Evolutionary conservation across 2,113 vertebrate species (phyloP).

Genomic region (Daubentonia madagascariensis): DNA sequence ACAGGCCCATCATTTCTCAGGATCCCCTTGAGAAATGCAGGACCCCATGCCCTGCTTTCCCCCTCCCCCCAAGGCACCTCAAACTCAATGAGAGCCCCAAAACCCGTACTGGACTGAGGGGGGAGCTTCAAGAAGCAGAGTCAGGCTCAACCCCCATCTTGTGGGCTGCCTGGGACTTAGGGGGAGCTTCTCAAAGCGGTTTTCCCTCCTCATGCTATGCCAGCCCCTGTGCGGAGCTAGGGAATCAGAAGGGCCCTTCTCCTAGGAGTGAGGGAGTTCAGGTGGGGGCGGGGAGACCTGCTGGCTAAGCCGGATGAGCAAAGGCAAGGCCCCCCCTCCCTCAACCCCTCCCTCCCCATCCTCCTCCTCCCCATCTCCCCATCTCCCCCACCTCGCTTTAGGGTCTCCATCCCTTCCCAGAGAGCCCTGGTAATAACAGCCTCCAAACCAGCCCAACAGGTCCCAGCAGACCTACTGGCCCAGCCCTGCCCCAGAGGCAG

Average conservation of each 20-base stretch:
- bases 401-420: conserved; percentile 9
- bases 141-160: not conserved
- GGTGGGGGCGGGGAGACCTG: too few relatives aligned
- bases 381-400: not conserved
- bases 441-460: conserved; percentile 69
- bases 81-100: not conserved
- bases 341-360: not conserved
- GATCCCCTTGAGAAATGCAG: not conserved
- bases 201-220: too few relatives aligned
- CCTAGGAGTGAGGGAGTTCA: accelerated
- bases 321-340: not conserved
- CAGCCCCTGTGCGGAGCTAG: not conserved
- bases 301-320: not conserved
- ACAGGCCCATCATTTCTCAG: not conserved
- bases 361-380: not conserved
- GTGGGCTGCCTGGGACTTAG: not conserved
- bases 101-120: not conserved
- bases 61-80: not conserved
- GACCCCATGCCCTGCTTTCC: not conserved
- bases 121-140: not conserved
- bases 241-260: not conserved
- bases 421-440: conserved; percentile 41
- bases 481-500: conserved; percentile 54
- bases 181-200: not conserved
- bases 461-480: conserved; percentile 32